These are phyloP conservation scores for Scytalopus superciliaris DNA, from an alignment of 2,113 vertebrate species.

Conservation along the genomic window DNA sequence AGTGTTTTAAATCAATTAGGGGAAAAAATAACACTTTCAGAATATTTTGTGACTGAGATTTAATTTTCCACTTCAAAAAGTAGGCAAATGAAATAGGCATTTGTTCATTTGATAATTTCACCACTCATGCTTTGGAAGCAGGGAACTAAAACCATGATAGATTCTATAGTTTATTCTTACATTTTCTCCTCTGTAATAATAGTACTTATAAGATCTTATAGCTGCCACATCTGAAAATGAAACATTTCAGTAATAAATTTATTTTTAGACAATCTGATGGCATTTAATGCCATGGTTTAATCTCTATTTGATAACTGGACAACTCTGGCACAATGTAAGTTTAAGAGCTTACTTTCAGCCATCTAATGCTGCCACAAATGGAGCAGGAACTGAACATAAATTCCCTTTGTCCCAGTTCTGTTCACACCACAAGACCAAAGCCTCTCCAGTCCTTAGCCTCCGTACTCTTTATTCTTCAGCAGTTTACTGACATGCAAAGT, in stretches of 20 bases:
- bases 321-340: not conserved
- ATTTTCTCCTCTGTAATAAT: not conserved
- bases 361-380: not conserved
- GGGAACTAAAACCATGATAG: not conserved
- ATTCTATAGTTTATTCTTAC: not conserved
- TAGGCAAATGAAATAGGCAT: not conserved
- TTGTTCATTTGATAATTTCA: not conserved
- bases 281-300: too few species aligned
- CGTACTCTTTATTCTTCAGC: not conserved
- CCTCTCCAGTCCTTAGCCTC: not conserved
- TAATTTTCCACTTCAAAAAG: slow-evolving; percentile 8
- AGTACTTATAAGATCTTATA: not conserved
- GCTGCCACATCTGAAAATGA: not conserved
- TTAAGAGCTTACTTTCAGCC: not conserved
- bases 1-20: slow-evolving; percentile 28
- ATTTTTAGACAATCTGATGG: not conserved
- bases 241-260: not conserved
- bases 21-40: not conserved
- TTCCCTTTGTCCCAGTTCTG: not conserved
- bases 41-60: slow-evolving; percentile 30
- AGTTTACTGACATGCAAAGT: not conserved
- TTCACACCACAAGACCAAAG: not conserved
- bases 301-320: not conserved
- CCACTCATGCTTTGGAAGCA: not conserved
- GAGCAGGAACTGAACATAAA: not conserved